A percentile compares a stretch with the other conserved stretches of the same genome.
Evolutionary conservation across 2,888 invertebrate genomes (phyloP).

Genomic region (Chloromyia formosa): DNA sequence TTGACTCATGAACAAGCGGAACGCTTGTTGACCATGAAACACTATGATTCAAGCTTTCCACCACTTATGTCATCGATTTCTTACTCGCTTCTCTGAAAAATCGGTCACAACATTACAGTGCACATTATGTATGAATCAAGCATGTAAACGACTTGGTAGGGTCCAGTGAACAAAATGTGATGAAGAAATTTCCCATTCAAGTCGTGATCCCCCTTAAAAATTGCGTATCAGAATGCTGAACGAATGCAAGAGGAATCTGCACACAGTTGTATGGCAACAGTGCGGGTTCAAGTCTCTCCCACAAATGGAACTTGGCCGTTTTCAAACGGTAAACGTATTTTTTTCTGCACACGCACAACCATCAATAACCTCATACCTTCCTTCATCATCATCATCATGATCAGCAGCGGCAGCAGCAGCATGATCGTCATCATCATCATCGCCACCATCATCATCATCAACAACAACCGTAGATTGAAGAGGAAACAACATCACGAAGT

Average conservation of each 20-base stretch:
- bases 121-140: not conserved
- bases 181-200: not conserved
- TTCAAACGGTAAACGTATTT: constrained; percentile 47
- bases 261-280: no score
- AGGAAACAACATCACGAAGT: not conserved
- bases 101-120: not conserved
- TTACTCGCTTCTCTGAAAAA: not conserved
- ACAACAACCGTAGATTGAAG: no score
- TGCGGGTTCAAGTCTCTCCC: constrained; percentile 25
- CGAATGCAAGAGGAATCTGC: constrained; percentile 24
- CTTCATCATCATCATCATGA: constrained; percentile 33
- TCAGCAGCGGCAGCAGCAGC: constrained; percentile 12
- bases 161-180: no score
- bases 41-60: not conserved
- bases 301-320: constrained; percentile 43
- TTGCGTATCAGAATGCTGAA: not conserved
- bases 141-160: no score
- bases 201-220: not conserved
- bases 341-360: constrained; percentile 47
- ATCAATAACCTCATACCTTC: constrained; percentile 43
- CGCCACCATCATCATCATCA: not conserved
- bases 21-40: not conserved
- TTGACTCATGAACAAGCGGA: no score
- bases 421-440: constrained; percentile 20
- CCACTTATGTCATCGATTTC: not conserved